Conservation (phyloP, 1,140 invertebrate genomes). For the Megalonaias nervosa region DNA sequence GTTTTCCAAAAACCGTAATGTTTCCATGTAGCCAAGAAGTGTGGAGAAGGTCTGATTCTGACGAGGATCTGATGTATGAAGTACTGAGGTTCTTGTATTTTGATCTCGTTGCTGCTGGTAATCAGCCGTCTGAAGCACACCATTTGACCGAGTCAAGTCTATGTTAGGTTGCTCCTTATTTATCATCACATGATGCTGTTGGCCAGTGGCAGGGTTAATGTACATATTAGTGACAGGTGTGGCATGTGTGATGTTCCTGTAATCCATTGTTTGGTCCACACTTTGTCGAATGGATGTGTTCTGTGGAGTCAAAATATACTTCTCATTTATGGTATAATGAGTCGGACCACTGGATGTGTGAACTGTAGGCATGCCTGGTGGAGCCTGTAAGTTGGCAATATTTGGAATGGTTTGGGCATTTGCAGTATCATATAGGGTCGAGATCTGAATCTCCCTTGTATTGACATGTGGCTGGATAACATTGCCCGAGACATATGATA, state of each 20-base stretch:
- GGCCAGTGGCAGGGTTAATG: constrained; percentile 24
- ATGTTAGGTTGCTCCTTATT: constrained; percentile 22
- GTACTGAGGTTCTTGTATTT: neutral
- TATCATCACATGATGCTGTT: constrained; percentile 27
- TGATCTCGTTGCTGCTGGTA: constrained; percentile 40
- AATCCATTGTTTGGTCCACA: constrained; percentile 29
- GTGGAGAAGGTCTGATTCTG: constrained; percentile 46
- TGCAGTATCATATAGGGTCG: constrained; percentile 43
- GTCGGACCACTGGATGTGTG: constrained; percentile 8
- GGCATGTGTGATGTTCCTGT: constrained; percentile 26
- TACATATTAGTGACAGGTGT: constrained; percentile 26
- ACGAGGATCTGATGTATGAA: constrained; percentile 8
- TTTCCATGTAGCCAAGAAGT: constrained; percentile 51
- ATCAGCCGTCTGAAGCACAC: constrained; percentile 13
- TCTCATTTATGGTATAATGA: constrained; percentile 30
- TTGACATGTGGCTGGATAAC: constrained; percentile 18
- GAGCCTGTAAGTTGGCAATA: constrained; percentile 15
- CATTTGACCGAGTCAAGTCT: neutral
- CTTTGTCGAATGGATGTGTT: constrained; percentile 3
- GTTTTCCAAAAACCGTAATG: constrained; percentile 46
- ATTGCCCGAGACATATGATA: constrained; percentile 29
- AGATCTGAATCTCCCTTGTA: constrained; percentile 40
- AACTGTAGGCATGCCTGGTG: constrained; percentile 23
- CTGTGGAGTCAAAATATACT: constrained; percentile 17
- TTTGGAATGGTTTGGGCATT: constrained; percentile 29